Evolutionary conservation across 2,113 vertebrate genomes (phyloP), one percentile per base, ranked within the genome.

Genomic region (Pungitius pungitius): DNA sequence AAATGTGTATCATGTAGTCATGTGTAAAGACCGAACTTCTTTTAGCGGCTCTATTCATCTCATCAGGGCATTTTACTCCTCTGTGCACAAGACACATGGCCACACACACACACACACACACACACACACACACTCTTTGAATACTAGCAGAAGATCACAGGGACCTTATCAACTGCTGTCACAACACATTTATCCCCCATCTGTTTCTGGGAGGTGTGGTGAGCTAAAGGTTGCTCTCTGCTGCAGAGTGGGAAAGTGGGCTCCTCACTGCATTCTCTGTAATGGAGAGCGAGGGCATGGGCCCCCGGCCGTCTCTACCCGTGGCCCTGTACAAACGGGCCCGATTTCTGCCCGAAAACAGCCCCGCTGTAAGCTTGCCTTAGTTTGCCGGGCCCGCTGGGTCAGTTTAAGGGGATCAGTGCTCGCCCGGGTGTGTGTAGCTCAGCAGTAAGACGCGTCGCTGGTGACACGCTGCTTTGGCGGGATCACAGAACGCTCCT

Each of bases 141-240:
- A 82, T 69, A 78, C 49, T 27, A 73, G 42, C 84, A 82, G 89
- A 84, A 61, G 73, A 85, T 84, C 75, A 86, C 81, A 83, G 82
- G 73, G 90, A 92, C 89, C 84, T 89, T 92, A 93, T 95, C 94
- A 94, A 91, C 81, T 78, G 78, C 92, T 94, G 93, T 95, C 94
- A 93, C 90, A 92, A 87, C 88, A 87, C 90, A 94, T 95, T 94
- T 93, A 92, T 92, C 89, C 90, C 85, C 95, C 89, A 90, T 94
- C 88, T 74, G 87, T 95, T 94, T 94, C 85, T 89, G 81, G 76
- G 79, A 71, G 69, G 83, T 64, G 83, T 88, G 67, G 10, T 51
- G 89, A 92, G 83, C 89, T 89, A 91, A 93, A 93, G 93, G 93
- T 88, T 87, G 80, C 78, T 89, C 91, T 92, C 75, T 85, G 15